Evolutionary conservation across 2,113 vertebrate genomes (phyloP), one percentile per base, ranked within the genome.

Genomic region (Channa argus): DNA sequence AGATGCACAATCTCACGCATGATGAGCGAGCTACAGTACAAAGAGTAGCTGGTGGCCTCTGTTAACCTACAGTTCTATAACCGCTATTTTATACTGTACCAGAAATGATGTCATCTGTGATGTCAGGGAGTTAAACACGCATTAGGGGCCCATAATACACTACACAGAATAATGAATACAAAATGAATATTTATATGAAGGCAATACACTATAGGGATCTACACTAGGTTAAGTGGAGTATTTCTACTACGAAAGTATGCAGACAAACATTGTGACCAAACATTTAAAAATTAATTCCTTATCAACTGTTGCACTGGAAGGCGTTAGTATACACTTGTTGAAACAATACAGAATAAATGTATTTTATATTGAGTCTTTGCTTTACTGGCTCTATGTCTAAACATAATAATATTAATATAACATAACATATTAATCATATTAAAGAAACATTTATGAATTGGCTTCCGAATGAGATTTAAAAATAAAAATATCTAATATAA

Each of bases 1-100:
- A 99, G 92, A 78, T 99, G 98, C 39, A 99, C 96, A 1, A 99
- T 99, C 87, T 99, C 98, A 84, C 98, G 95, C 98, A 99, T 99
- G 89, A 77, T 94, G 92, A 70, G 63, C 2, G n/a, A 59, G 36
- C 45, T 82, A 56, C 75, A 74, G 79, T 86, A 64, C 60, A 49
- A 47, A 76, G 68, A 89, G 73, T 77, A 80, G 82, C 80, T 85
- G 70, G 55, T 70, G 56, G 78, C 79, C 71, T 80, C 75, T 71
- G 83, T 85, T 78, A 82, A 54, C 58, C 59, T 7, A 6, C 64
- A n/a, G 37, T 41, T 44, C 54, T 77, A 36, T 4, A 54, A 15
- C 15, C 38, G 2, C 54, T 34, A 71, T 92, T 87, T 85, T 92
- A 92, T 91, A 92, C 5, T 36, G 47, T 2, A 8, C 69, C 59